Evolutionary conservation across 2,797 vertebrate genomes (phyloP).

Genomic region (Phoeniculus purpureus): DNA sequence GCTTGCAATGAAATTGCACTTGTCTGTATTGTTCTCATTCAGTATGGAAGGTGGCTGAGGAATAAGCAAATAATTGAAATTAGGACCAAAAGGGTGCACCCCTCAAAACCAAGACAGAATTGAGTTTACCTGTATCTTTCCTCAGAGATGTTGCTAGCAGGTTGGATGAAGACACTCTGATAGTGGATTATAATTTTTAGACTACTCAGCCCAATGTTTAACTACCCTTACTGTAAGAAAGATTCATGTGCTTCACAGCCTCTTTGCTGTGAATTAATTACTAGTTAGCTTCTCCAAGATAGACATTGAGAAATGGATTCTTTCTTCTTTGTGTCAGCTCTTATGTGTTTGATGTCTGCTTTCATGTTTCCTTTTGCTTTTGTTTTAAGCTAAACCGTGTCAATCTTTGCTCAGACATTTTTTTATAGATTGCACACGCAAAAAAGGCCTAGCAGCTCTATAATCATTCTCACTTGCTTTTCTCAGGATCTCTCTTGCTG

Average conservation of each 20-base stretch:
- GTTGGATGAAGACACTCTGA: neutral
- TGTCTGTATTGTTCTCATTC: neutral
- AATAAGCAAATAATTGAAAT: neutral
- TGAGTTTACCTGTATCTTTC: neutral
- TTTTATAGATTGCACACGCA: neutral
- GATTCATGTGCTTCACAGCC: neutral
- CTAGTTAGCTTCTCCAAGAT: neutral
- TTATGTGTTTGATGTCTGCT: neutral
- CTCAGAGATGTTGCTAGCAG: neutral
- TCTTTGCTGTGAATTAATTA: neutral
- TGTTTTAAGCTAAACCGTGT: slow-evolving; percentile 21
- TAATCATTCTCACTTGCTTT: neutral
- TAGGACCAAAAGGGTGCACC: neutral
- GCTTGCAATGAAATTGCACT: neutral
- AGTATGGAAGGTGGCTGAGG: neutral
- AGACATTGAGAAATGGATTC: neutral
- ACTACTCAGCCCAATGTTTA: neutral
- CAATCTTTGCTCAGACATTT: neutral
- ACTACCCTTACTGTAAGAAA: neutral
- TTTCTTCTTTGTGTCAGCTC: neutral
- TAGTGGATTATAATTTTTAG: neutral
- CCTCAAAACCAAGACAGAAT: neutral
- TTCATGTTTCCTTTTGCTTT: slow-evolving; percentile 42
- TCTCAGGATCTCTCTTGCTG: neutral
- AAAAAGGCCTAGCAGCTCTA: neutral